Conservation (phyloP, 2,888 invertebrate genomes). For the Lutraria lutraria region DNA sequence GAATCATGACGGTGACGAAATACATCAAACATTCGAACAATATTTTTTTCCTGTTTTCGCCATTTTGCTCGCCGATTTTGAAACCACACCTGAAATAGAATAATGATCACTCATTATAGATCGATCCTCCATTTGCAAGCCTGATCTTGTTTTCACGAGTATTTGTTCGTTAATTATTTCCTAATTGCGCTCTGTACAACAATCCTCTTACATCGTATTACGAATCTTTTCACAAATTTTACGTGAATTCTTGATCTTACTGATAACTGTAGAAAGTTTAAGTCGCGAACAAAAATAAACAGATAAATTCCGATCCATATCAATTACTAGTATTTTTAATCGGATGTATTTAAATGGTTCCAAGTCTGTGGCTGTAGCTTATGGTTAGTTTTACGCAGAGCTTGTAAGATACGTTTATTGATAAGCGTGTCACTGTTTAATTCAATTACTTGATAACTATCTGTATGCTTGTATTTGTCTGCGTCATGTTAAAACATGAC, state of each 20-base stretch:
- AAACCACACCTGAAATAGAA: slow-evolving; percentile 81
- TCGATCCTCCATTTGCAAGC: too few relatives aligned
- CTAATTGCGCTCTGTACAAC: neutral
- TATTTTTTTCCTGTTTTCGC: slow-evolving; percentile 83
- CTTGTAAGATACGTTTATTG: neutral
- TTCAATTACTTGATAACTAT: neutral
- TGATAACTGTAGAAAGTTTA: neutral
- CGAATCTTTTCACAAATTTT: neutral
- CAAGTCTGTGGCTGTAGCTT: neutral
- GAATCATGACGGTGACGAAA: slow-evolving; percentile 73
- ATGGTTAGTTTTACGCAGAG: neutral
- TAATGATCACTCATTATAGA: too few relatives aligned
- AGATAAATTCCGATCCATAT: neutral
- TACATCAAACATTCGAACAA: slow-evolving; percentile 78
- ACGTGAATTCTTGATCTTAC: neutral
- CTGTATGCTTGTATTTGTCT: neutral
- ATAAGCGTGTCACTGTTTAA: neutral
- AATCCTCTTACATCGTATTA: slow-evolving; percentile 13
- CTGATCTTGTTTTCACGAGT: neutral
- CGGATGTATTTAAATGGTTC: neutral
- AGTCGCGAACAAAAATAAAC: slow-evolving; percentile 9
- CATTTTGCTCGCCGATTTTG: slow-evolving; percentile 83
- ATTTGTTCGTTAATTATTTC: neutral
- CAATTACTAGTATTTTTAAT: neutral
- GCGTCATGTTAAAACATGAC: neutral